Percentiles rank a stretch among this genome's conserved stretches.
Conservation (phyloP, 2,888 invertebrate species). For the Aporophyla nigra region DNA sequence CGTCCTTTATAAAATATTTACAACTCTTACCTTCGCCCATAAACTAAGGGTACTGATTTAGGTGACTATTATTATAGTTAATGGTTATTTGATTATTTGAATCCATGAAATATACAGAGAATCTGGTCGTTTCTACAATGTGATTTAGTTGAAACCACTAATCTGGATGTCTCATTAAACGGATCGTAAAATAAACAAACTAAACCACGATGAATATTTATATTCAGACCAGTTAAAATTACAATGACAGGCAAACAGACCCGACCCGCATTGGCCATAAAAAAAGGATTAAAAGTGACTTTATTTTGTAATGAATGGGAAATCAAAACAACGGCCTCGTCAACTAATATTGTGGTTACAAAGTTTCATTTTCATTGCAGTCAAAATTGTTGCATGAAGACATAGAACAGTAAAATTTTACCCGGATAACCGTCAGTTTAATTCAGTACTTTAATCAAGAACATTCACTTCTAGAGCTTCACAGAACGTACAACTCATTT, state of each 20-base stretch:
- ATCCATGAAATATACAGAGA: constrained; percentile 57
- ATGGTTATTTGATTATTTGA: constrained; percentile 68
- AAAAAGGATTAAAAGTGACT: constrained; percentile 53
- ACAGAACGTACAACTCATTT: constrained; percentile 32
- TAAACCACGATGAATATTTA: constrained; percentile 52
- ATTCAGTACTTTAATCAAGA: constrained; percentile 46
- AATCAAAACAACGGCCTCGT: constrained; percentile 46
- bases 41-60: constrained; percentile 74
- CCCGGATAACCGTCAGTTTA: constrained; percentile 18
- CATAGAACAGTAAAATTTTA: constrained; percentile 22
- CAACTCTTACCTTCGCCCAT: constrained; percentile 76
- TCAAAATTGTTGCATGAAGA: constrained; percentile 10
- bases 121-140: constrained; percentile 42
- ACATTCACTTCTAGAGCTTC: constrained; percentile 44
- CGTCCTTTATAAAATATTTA: constrained; percentile 80
- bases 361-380: constrained; percentile 8
- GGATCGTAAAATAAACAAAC: constrained; percentile 60
- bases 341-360: constrained; percentile 18
- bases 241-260: constrained; percentile 39
- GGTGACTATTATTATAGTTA: constrained; percentile 67
- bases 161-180: constrained; percentile 56
- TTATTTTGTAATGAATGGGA: constrained; percentile 44
- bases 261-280: constrained; percentile 55
- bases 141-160: constrained; percentile 58
- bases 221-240: constrained; percentile 55